Conservation (phyloP, 2,113 vertebrate genomes). For the Turnix velox region DNA sequence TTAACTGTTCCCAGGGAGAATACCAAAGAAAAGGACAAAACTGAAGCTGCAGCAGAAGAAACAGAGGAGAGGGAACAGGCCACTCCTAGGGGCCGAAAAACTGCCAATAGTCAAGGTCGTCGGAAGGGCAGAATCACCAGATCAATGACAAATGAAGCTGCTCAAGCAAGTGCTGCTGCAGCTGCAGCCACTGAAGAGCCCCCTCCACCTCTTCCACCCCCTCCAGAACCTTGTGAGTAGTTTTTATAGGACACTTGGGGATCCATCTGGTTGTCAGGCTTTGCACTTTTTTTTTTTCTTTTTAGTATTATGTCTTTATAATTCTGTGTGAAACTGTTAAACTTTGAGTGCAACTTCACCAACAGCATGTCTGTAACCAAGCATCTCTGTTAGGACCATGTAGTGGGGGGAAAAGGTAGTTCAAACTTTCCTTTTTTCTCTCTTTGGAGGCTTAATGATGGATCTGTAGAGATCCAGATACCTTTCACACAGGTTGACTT, state of each 20-base stretch:
- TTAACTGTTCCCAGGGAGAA: constrained; percentile 80
- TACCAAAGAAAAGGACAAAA: constrained; percentile 96
- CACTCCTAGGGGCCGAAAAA: constrained; percentile 91
- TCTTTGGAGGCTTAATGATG: neutral
- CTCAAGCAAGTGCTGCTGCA: constrained; percentile 82
- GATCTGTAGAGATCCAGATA: neutral
- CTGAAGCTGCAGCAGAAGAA: constrained; percentile 85
- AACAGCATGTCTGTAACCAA: neutral
- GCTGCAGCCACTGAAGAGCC: constrained; percentile 82
- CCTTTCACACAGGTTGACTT: neutral
- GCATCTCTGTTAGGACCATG: neutral
- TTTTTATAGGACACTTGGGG: neutral
- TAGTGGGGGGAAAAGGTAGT: neutral
- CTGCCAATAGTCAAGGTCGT: constrained; percentile 95
- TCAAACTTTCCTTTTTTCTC: neutral
- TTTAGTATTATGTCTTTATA: neutral
- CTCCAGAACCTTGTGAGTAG: constrained; percentile 83
- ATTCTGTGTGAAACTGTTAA: neutral
- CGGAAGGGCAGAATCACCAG: constrained; percentile 95
- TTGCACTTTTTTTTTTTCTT: neutral
- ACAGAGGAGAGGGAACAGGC: constrained; percentile 92
- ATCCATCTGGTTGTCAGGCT: neutral
- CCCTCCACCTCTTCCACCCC: constrained; percentile 74
- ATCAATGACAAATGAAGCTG: constrained; percentile 97
- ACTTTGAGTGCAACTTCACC: neutral